Evolutionary conservation across 2,888 invertebrate genomes (phyloP).

Genomic region (Drosophila paramelanica): DNA sequence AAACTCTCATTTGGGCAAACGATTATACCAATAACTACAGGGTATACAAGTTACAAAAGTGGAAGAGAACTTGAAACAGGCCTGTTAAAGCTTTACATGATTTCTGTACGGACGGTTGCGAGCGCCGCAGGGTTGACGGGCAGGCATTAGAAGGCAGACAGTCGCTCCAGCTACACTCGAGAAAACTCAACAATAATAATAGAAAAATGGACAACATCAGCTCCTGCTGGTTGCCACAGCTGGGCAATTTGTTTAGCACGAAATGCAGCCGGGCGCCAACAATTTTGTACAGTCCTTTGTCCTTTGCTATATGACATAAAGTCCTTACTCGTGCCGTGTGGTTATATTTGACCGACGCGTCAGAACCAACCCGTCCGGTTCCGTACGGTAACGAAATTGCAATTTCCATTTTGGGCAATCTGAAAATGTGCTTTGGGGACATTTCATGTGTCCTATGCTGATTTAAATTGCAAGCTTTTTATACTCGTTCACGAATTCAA

Average conservation of each 20-base stretch:
- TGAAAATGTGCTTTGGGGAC: constrained; percentile 13
- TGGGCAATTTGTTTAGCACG: constrained; percentile 56
- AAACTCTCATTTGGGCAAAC: too few relatives aligned
- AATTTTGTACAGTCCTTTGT: constrained; percentile 35
- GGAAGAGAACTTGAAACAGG: background rate
- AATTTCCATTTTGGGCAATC: constrained; percentile 47
- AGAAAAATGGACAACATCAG: constrained; percentile 16
- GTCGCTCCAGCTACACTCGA: constrained; percentile 33
- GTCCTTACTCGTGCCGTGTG: constrained; percentile 27
- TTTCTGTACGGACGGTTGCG: constrained; percentile 1
- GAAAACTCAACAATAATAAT: constrained; percentile 35
- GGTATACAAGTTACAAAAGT: too few relatives aligned
- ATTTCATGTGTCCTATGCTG: constrained; percentile 13
- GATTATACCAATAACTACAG: too few relatives aligned
- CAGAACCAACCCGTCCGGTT: constrained; percentile 14
- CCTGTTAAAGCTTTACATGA: constrained; percentile 15
- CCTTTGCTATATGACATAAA: constrained; percentile 36
- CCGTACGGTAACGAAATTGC: constrained; percentile 20
- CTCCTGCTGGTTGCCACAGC: constrained; percentile 22
- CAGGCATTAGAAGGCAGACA: constrained; percentile 28
- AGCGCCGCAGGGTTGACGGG: constrained; percentile 33
- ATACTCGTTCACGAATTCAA: too few relatives aligned
- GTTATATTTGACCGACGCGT: constrained; percentile 25
- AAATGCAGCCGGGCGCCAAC: constrained; percentile 61
- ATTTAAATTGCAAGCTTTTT: constrained; percentile 35